Conservation (phyloP, 2,888 invertebrate genomes). For the Morpho achilles region DNA sequence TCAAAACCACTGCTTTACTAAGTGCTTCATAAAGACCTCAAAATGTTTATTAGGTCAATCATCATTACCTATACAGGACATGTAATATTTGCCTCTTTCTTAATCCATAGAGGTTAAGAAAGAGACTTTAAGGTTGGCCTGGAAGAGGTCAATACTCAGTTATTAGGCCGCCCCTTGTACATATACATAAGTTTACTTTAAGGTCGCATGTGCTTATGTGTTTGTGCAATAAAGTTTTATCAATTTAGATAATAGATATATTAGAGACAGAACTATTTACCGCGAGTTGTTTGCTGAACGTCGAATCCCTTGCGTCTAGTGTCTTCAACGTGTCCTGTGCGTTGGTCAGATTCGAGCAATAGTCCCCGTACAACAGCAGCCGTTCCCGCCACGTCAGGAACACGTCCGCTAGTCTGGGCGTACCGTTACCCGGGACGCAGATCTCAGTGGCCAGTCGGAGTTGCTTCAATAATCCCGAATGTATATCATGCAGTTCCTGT, state of each 20-base stretch:
- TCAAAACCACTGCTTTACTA: too few relatives aligned
- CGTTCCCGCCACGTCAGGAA: constrained; percentile 95
- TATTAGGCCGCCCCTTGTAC: too few relatives aligned
- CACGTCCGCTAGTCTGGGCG: constrained; percentile 84
- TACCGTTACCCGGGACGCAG: constrained; percentile 71
- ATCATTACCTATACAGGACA: not conserved
- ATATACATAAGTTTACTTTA: too few relatives aligned
- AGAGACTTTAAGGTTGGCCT: too few relatives aligned
- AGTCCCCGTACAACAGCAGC: constrained; percentile 96
- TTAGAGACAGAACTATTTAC: not conserved
- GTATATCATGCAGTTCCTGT: constrained; percentile 91
- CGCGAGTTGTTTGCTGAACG: constrained; percentile 81
- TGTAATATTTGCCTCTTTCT: too few relatives aligned
- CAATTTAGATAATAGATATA: too few relatives aligned
- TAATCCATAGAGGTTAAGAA: too few relatives aligned
- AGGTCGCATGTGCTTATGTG: too few relatives aligned
- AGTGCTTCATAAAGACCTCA: too few relatives aligned
- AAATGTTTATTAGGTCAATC: not conserved
- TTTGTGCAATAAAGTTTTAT: too few relatives aligned
- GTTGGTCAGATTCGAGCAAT: constrained; percentile 94
- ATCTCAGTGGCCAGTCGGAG: constrained; percentile 85
- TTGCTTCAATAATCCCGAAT: constrained; percentile 90
- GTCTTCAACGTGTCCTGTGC: constrained; percentile 93
- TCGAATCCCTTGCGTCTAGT: constrained; percentile 82
- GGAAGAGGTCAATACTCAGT: too few relatives aligned